phyloP scores from a whole-genome alignment of 2,888 invertebrate genomes.

The Scelioninae gen. 1 region DNA sequence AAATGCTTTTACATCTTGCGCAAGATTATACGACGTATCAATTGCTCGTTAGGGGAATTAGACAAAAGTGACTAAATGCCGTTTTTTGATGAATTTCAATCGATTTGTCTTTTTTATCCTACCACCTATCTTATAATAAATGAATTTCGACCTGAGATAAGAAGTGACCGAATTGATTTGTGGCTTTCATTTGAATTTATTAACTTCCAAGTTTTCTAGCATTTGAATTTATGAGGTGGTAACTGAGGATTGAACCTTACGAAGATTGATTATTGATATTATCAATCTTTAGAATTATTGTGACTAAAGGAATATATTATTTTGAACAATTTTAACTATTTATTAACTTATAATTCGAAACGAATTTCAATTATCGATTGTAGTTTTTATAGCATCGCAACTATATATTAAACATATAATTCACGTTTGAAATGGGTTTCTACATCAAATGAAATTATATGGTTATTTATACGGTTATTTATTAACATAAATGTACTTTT shows the following conservation, averaged over 20 bases:
- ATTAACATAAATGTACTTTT: not conserved
- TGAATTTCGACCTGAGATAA: conserved; percentile 28
- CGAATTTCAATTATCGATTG: no score
- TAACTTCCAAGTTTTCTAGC: conserved; percentile 9
- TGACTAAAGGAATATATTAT: no score
- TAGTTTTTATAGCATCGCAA: no score
- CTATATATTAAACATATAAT: no score
- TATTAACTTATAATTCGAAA: no score
- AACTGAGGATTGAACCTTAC: not conserved
- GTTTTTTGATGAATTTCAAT: conserved; percentile 22
- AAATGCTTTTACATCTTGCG: conserved; percentile 46
- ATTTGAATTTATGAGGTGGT: conserved; percentile 22
- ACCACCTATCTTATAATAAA: conserved; percentile 24
- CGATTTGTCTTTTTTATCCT: conserved; percentile 36
- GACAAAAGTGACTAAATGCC: conserved; percentile 23
- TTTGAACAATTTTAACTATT: no score
- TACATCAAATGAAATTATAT: no score
- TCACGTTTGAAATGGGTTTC: no score
- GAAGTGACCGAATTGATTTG: conserved; percentile 42
- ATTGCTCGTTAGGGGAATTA: conserved; percentile 26
- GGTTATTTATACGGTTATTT: no score
- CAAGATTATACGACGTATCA: conserved; percentile 23
- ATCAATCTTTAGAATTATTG: no score
- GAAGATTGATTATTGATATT: no score
- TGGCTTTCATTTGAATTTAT: conserved; percentile 22